Conservation (phyloP, 2,797 vertebrate genomes). For the Sebastes reedi region DNA sequence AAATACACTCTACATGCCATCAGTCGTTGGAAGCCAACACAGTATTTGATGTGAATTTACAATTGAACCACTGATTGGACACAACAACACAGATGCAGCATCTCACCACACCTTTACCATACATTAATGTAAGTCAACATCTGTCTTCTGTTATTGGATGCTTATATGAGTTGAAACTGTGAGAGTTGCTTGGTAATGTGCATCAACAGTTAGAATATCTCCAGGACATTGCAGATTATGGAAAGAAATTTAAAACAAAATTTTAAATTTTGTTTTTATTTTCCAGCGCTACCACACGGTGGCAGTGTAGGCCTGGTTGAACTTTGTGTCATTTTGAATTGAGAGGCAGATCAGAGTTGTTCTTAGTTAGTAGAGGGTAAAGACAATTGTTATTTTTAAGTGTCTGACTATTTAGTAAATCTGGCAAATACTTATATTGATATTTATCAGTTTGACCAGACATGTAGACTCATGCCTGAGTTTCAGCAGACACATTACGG, state of each 20-base stretch:
- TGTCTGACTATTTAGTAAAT: background rate
- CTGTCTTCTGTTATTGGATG: background rate
- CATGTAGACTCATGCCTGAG: background rate
- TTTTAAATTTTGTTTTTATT: too few species aligned
- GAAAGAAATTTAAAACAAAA: background rate
- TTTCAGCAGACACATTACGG: background rate
- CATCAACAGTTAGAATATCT: background rate
- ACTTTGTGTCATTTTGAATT: background rate
- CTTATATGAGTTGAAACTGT: background rate
- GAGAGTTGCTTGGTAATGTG: background rate
- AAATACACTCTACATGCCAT: background rate
- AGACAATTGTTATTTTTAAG: background rate
- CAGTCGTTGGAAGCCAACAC: background rate
- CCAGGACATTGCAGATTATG: background rate
- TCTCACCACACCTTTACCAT: background rate
- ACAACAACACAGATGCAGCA: background rate
- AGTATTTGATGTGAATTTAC: background rate
- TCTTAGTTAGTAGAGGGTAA: background rate
- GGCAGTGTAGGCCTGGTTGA: slow-evolving; percentile 46
- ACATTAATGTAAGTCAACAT: background rate
- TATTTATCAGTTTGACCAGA: background rate
- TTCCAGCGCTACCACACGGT: slow-evolving; percentile 40
- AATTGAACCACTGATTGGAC: background rate
- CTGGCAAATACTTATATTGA: background rate
- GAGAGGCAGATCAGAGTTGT: background rate